Conservation (phyloP, 2,113 vertebrate genomes). For the Macrotis lagotis region DNA sequence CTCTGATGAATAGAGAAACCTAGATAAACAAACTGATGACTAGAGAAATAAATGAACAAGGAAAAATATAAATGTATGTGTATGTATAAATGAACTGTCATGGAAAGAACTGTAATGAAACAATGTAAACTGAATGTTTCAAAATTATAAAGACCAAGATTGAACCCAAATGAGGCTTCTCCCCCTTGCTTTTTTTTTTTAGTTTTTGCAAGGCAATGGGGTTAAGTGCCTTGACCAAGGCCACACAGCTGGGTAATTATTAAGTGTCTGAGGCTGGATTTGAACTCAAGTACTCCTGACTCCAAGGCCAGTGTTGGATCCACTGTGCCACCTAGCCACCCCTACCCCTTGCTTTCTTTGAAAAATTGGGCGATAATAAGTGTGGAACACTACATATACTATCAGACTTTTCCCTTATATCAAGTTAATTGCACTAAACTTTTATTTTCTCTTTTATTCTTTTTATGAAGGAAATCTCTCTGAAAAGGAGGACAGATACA, state of each 20-base stretch:
- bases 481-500: not conserved
- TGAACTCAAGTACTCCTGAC: too few relatives aligned
- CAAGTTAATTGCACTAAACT: not conserved
- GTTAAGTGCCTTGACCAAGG: too few relatives aligned
- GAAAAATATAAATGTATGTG: too few relatives aligned
- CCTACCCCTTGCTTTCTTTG: not conserved
- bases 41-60: not conserved
- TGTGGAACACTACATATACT: not conserved
- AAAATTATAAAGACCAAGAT: not conserved
- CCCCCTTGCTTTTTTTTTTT: not conserved
- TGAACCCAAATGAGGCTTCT: not conserved
- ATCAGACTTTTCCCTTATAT: not conserved
- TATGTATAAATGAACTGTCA: not conserved
- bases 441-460: not conserved
- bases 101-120: not conserved
- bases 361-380: not conserved
- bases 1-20: not conserved
- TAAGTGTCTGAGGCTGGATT: too few relatives aligned
- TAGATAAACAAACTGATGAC: not conserved
- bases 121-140: not conserved
- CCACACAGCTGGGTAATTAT: too few relatives aligned
- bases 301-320: too few relatives aligned
- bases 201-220: too few relatives aligned
- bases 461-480: not conserved
- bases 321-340: too few relatives aligned